Base-by-base conservation (phyloP, 2,113 vertebrate species). In the Oncorhynchus kisutch region DNA sequence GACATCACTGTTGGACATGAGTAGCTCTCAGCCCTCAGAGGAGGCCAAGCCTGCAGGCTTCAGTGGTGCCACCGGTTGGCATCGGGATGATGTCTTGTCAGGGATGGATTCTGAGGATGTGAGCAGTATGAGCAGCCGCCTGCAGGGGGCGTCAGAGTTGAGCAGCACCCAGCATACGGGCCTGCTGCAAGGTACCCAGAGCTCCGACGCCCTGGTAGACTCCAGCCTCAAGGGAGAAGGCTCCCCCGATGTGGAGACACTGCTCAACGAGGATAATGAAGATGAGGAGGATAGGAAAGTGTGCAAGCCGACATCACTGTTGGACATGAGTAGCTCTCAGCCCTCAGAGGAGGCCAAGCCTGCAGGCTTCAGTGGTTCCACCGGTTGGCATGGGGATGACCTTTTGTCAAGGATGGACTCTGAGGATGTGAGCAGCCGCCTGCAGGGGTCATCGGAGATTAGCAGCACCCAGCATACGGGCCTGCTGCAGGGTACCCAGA, bases 171-270 rank as follows among this genome's bases (percentile, higher is more conserved):
- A 82, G 84, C 88, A 92, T 83, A 91, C 87, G 0, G 91, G 85
- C 0, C 77, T 92, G 3, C 22, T 92, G 57, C 90, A 92, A 71
- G 90, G 90, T 49, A 92, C 88, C 31, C 89, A 92, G 75, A 92
- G 87, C 83, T 89, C 88, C 3, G 89, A 93, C 39, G 91, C 91
- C 20, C 72, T 89, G 73, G 75, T 88, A 0, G 90, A 92, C 80
- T 87, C 91, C 4, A 89, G 89, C 65, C 74, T 92, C 89, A 89
- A 0, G 91, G 39, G 39, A 39, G 39, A 39, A 39, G 39, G 91
- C 11, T 93, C 92, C 12, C 93, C 94, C 27, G 92, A 93, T 22
- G 90, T 94, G 16, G 91, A 94, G 74, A 92, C 90, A 4, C 73
- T 92, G 6, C 88, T 90, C 31, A 92, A 92, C 7, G 91, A 94